phyloP scores from a whole-genome alignment of 2,888 invertebrate species.

The Ophion ellenae region DNA sequence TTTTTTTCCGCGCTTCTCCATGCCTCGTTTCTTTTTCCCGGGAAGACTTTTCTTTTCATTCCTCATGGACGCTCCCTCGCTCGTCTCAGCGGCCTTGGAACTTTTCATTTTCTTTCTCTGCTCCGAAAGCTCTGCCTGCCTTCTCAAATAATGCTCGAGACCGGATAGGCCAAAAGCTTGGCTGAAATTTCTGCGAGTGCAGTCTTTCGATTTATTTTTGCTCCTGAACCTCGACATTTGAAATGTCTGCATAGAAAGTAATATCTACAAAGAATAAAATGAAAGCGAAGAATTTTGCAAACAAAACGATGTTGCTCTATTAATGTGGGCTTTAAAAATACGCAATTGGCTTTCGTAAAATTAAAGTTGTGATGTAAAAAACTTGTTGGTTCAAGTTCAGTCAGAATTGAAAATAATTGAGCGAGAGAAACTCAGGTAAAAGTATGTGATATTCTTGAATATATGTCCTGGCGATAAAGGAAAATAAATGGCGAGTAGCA shows the following conservation, averaged over 20 bases:
- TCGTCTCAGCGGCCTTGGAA: constrained; percentile 42
- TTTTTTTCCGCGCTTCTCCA: constrained; percentile 24
- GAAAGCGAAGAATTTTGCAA: too few species aligned
- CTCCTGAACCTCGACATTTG: background rate
- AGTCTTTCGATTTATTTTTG: background rate
- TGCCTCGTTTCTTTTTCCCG: constrained; percentile 24
- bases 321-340: background rate
- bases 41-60: constrained; percentile 26
- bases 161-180: constrained; percentile 76
- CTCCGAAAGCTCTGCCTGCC: constrained; percentile 79
- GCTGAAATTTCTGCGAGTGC: constrained; percentile 68
- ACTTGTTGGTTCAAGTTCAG: too few species aligned
- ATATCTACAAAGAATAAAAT: too few species aligned
- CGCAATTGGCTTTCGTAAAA: background rate
- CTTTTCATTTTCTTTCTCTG: constrained; percentile 79
- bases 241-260: background rate
- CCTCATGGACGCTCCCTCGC: constrained; percentile 28
- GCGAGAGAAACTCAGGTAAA: too few species aligned
- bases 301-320: background rate
- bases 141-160: constrained; percentile 79
- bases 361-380: too few species aligned
- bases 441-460: too few species aligned
- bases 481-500: too few species aligned
- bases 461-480: too few species aligned
- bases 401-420: too few species aligned